These are phyloP conservation scores for Meloe dianella DNA, from an alignment of 2,888 invertebrate genomes.

Conservation along the genomic window DNA sequence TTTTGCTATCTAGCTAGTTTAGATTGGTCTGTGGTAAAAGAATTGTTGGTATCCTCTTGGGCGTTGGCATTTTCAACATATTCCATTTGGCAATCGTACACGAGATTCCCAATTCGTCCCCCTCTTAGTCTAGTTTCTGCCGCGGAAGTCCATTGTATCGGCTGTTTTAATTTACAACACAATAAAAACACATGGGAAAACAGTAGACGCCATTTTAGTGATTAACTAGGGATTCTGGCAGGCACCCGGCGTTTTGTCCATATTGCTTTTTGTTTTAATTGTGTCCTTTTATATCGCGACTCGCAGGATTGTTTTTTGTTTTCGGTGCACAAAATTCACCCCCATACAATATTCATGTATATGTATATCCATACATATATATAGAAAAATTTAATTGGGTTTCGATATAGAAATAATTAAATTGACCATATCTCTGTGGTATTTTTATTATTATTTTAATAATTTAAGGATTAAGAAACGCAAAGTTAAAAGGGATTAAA, in stretches of 20 bases:
- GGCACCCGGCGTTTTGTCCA: constrained; percentile 56
- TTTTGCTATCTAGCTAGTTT: background rate
- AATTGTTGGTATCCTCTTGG: constrained; percentile 37
- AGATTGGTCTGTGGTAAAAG: background rate
- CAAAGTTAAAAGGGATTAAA: constrained; percentile 5
- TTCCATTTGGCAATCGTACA: constrained; percentile 47
- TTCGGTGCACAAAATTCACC: constrained; percentile 13
- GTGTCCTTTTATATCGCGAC: constrained; percentile 56
- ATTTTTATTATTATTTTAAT: background rate
- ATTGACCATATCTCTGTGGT: background rate
- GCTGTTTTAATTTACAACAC: constrained; percentile 62
- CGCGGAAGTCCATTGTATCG: constrained; percentile 57
- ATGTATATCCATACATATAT: constrained; percentile 45
- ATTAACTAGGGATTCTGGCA: constrained; percentile 61
- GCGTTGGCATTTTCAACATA: constrained; percentile 42
- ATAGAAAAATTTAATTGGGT: constrained; percentile 60
- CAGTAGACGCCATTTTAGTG: constrained; percentile 63
- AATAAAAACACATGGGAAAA: constrained; percentile 63
- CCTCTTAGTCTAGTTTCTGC: constrained; percentile 28
- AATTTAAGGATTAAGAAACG: background rate
- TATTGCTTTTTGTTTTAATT: constrained; percentile 61
- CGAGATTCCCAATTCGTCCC: constrained; percentile 47
- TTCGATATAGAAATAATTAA: constrained; percentile 45
- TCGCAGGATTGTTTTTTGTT: constrained; percentile 55
- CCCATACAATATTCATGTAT: background rate